Evolutionary conservation across 2,113 vertebrate genomes (phyloP), one percentile per base, ranked within the genome.

Genomic region (Microcebus jonahi): DNA sequence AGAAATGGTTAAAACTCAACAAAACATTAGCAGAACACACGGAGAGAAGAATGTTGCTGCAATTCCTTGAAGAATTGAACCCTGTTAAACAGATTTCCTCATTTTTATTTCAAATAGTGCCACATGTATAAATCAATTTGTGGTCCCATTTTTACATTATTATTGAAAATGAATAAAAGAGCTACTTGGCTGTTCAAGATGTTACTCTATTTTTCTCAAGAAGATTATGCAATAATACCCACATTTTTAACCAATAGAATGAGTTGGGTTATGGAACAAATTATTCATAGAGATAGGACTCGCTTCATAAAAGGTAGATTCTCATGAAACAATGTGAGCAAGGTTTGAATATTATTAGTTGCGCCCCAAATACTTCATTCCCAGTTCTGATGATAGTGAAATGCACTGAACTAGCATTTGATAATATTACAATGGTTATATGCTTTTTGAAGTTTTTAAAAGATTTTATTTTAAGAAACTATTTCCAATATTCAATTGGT

Each of bases 91-190:
- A 86, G 18, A 97, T 88, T 75, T 97, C 75, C 95, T 94, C 87
- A 39, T 53, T 90, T 96, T 89, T 96, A 57, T 96, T 97, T 98
- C 89, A 53, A 97, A 96, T 90, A 59, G 82, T 93, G 59, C 9
- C 96, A 94, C 81, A 90, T 10, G 79, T 29, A 27, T 91, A 91
- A 95, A 93, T 94, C 97, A 94, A 85, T 75, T 73, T 88, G n/a
- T 90, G 71, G 68, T 68, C 31, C 50, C 85, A 95, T 77, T 97
- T 80, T 96, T 97, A 85, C 25, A 86, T 94, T 96, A 97, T 95
- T 97, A 94, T 97, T 90, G 90, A 96, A 98, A 97, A 80, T 92
- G 93, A 97, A 97, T 96, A 94, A 97, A 98, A 98, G n/a, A 77
- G 91, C 68, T 96, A 87, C 48, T 70, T 90, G 83, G 85, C 83